phyloP scores from a whole-genome alignment of 2,888 invertebrate genomes.

The Aquatica leii region DNA sequence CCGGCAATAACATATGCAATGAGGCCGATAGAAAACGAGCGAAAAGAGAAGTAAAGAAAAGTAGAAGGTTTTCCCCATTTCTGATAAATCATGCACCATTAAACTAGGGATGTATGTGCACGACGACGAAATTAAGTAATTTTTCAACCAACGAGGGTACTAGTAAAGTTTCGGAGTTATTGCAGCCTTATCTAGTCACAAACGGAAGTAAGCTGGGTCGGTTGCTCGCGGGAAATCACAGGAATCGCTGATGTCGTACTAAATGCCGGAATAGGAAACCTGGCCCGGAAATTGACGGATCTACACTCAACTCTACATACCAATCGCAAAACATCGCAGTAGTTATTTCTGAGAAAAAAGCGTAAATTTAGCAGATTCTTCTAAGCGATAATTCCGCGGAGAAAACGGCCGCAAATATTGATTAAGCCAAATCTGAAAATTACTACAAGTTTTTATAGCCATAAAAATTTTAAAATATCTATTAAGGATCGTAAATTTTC shows the following conservation, averaged over 20 bases:
- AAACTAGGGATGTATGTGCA: slow-evolving; percentile 19
- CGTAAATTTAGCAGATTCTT: too few species aligned
- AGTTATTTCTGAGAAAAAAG: neutral
- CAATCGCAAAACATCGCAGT: slow-evolving; percentile 40
- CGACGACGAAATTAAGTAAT: slow-evolving; percentile 42
- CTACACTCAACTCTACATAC: slow-evolving; percentile 51
- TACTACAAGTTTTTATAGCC: too few species aligned
- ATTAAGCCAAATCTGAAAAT: too few species aligned
- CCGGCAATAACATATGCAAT: slow-evolving; percentile 4
- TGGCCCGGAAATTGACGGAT: slow-evolving; percentile 56
- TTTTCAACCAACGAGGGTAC: slow-evolving; percentile 40
- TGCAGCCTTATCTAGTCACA: slow-evolving; percentile 43
- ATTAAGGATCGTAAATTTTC: slow-evolving; percentile 16
- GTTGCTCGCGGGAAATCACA: slow-evolving; percentile 45
- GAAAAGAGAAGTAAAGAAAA: slow-evolving; percentile 11
- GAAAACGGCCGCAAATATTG: too few species aligned
- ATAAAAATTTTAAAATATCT: slow-evolving; percentile 14
- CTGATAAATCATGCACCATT: slow-evolving; percentile 28
- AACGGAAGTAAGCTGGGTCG: slow-evolving; percentile 42
- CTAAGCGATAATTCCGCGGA: neutral
- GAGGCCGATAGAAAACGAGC: slow-evolving; percentile 2
- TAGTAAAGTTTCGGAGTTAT: slow-evolving; percentile 46
- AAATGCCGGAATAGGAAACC: slow-evolving; percentile 58
- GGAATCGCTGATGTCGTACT: slow-evolving; percentile 51
- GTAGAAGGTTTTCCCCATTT: slow-evolving; percentile 11